Evolutionary conservation across 2,797 vertebrate genomes (phyloP).

Genomic region (Odontamblyopus rebecca): DNA sequence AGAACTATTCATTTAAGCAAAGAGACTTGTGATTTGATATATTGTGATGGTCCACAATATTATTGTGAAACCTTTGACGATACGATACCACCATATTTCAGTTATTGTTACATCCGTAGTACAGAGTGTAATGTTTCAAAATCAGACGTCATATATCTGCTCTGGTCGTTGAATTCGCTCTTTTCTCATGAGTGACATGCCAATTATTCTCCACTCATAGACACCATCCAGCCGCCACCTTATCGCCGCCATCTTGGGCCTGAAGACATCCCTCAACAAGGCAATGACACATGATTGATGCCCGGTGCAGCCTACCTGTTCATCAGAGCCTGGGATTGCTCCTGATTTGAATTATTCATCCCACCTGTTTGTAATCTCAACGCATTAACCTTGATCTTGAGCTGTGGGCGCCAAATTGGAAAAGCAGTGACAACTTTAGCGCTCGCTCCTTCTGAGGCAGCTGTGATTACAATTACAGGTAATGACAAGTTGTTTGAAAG

Average conservation of each 20-base stretch:
- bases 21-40: no score
- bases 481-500: constrained; percentile 48
- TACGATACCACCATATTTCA: no score
- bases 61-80: no score
- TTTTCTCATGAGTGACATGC: constrained; percentile 67
- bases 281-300: constrained; percentile 50
- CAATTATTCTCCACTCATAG: constrained; percentile 62
- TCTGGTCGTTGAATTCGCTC: constrained; percentile 54
- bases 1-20: no score
- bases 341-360: constrained; percentile 60
- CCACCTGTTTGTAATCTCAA: constrained; percentile 49
- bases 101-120: neutral
- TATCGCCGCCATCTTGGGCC: constrained; percentile 42
- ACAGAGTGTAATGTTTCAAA: constrained; percentile 52
- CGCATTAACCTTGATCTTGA: constrained; percentile 42
- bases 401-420: constrained; percentile 30
- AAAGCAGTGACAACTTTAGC: constrained; percentile 10
- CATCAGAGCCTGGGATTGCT: constrained; percentile 41
- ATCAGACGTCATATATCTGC: constrained; percentile 65
- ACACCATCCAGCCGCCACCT: constrained; percentile 34
- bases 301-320: constrained; percentile 38
- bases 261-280: constrained; percentile 39
- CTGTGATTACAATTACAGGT: constrained; percentile 56
- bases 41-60: no score
- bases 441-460: constrained; percentile 21